Evolutionary conservation across 2,113 vertebrate genomes (phyloP).

Genomic region (Hippopotamus amphibius): DNA sequence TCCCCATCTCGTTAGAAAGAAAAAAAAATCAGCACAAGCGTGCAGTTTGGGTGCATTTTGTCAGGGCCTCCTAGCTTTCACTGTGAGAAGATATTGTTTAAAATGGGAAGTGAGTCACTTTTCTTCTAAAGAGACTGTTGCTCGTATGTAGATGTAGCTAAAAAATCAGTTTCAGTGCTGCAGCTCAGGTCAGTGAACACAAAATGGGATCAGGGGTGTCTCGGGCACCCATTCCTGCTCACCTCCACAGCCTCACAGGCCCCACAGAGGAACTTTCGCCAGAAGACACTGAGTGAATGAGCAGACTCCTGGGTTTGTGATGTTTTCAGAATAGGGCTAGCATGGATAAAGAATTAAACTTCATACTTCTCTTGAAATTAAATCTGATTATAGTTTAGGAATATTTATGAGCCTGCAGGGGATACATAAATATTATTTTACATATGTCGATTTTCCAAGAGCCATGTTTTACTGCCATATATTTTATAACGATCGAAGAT

Average conservation of each 20-base stretch:
- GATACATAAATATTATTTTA: neutral
- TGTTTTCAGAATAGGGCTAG: neutral
- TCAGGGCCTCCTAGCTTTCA: too few relatives aligned
- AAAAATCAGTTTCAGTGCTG: fast-evolving
- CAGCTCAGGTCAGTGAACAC: too few relatives aligned
- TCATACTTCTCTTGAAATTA: neutral
- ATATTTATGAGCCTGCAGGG: neutral
- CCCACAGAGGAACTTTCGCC: neutral
- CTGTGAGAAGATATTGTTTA: neutral
- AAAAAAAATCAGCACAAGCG: neutral
- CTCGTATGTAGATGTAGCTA: fast-evolving
- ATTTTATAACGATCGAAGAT: too few relatives aligned
- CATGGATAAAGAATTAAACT: neutral
- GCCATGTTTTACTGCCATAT: neutral
- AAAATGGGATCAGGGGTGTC: fast-evolving
- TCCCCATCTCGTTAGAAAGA: neutral
- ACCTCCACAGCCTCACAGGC: fast-evolving
- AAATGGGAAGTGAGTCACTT: neutral
- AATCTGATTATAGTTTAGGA: neutral
- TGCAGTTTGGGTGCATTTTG: too few relatives aligned
- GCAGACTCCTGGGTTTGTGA: too few relatives aligned
- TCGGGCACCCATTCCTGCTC: fast-evolving
- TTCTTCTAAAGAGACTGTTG: neutral
- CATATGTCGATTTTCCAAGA: neutral
- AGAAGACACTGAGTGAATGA: neutral